Percentiles rank a stretch among this genome's conserved stretches.
phyloP scores from a whole-genome alignment of 2,797 vertebrate species.

The Leptodactylus fallax region DNA sequence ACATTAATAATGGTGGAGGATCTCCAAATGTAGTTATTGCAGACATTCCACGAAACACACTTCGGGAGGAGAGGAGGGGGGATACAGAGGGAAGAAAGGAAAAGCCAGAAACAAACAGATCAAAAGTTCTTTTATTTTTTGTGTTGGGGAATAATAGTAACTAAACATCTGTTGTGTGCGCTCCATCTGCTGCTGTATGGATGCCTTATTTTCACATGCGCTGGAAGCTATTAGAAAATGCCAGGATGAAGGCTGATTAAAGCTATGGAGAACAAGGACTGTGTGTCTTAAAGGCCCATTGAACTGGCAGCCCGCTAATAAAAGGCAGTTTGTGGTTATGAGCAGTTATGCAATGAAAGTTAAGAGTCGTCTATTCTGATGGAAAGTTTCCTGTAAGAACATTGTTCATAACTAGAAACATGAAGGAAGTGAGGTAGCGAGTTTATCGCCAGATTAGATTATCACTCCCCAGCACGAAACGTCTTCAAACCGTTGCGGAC shows the following conservation, averaged over 20 bases:
- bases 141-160: slow-evolving; percentile 49
- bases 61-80: background rate
- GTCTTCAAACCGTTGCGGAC: background rate
- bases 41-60: slow-evolving; percentile 30
- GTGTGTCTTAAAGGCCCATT: slow-evolving; percentile 54
- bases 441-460: background rate
- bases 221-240: slow-evolving; percentile 62
- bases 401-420: slow-evolving; percentile 30
- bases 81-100: slow-evolving; percentile 32
- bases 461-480: background rate
- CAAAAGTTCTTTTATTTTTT: slow-evolving; percentile 57
- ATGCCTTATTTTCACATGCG: slow-evolving; percentile 55
- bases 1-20: slow-evolving; percentile 43
- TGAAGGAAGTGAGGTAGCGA: background rate
- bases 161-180: slow-evolving; percentile 49
- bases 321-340: slow-evolving; percentile 54
- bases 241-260: slow-evolving; percentile 60
- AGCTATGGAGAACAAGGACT: slow-evolving; percentile 53
- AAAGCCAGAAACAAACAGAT: slow-evolving; percentile 49
- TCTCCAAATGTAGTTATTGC: slow-evolving; percentile 51
- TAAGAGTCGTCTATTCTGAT: slow-evolving; percentile 30
- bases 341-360: slow-evolving; percentile 37
- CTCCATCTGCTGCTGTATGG: slow-evolving; percentile 40
- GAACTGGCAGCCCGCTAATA: slow-evolving; percentile 52
- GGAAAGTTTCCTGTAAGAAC: slow-evolving; percentile 47